Conservation (phyloP, 2,797 vertebrate genomes). For the Chelmon rostratus region DNA sequence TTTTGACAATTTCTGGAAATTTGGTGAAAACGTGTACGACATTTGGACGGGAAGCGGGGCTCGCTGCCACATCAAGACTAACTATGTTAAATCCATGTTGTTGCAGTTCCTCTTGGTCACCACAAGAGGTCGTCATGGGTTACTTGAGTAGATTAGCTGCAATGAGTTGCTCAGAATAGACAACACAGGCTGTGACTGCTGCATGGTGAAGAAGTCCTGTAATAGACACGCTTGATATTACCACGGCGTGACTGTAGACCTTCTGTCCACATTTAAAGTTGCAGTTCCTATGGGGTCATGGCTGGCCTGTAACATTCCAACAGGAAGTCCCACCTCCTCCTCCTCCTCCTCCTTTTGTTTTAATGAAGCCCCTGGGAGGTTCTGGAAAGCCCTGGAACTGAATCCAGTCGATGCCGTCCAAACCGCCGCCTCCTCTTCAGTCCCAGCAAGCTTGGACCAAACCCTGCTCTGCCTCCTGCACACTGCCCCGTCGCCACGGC, state of each 20-base stretch:
- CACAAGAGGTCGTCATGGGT: neutral
- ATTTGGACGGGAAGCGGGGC: neutral
- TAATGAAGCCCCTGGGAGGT: conserved; percentile 94
- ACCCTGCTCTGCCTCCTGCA: conserved; percentile 71
- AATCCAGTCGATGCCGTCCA: conserved; percentile 92
- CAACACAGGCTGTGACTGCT: neutral
- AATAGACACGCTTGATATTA: conserved; percentile 2
- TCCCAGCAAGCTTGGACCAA: conserved; percentile 75
- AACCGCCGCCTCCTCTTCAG: conserved; percentile 81
- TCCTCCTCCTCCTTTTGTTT: conserved; percentile 80
- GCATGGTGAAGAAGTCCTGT: conserved; percentile 17
- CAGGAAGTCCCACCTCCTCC: conserved; percentile 90
- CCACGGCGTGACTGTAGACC: conserved; percentile 29
- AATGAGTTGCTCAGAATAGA: conserved; percentile 6
- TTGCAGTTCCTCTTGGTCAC: neutral
- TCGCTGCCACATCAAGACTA: neutral
- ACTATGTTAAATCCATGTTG: neutral
- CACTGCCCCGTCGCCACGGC: conserved; percentile 60
- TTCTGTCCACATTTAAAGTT: conserved; percentile 75
- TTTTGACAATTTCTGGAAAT: neutral
- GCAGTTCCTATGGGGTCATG: conserved; percentile 82
- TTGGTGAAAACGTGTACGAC: too few relatives aligned
- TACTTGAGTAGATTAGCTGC: neutral
- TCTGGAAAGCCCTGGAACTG: conserved; percentile 92
- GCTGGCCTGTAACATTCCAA: conserved; percentile 88